Evolutionary conservation across 1,140 invertebrate species (phyloP).

Genomic region (Aphelinus certus): DNA sequence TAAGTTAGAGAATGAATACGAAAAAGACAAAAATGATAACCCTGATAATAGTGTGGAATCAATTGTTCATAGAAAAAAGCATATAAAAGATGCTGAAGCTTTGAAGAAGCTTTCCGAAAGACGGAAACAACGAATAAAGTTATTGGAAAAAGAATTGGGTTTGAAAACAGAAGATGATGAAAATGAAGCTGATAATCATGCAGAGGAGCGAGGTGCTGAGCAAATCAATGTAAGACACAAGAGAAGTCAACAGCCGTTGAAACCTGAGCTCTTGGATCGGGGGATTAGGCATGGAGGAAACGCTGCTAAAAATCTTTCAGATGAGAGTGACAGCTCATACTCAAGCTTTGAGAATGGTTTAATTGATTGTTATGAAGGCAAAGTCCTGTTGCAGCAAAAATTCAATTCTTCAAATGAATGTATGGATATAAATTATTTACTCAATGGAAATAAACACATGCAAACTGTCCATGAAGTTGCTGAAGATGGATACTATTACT

Average conservation of each 20-base stretch:
- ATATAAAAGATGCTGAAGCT: slow-evolving; percentile 15
- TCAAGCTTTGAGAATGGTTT: slow-evolving; percentile 82
- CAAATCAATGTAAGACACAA: slow-evolving; percentile 47
- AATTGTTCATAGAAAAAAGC: slow-evolving; percentile 9
- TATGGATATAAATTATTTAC: slow-evolving; percentile 73
- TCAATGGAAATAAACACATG: slow-evolving; percentile 71
- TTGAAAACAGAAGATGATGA: slow-evolving; percentile 58
- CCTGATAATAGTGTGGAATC: slow-evolving; percentile 43
- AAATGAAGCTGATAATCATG: slow-evolving; percentile 47
- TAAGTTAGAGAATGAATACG: slow-evolving; percentile 32
- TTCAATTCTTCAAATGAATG: slow-evolving; percentile 75
- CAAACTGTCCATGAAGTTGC: slow-evolving; percentile 74
- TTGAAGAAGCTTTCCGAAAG: slow-evolving; percentile 5
- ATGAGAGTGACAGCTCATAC: slow-evolving; percentile 70
- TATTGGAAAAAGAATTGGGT: slow-evolving; percentile 43
- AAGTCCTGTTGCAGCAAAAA: slow-evolving; percentile 74
- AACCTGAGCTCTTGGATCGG: slow-evolving; percentile 72
- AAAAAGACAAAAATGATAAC: slow-evolving; percentile 56
- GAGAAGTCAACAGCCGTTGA: slow-evolving; percentile 65
- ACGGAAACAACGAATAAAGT: slow-evolving; percentile 23
- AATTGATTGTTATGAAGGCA: slow-evolving; percentile 78
- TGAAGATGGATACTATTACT: slow-evolving; percentile 84
- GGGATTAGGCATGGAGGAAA: slow-evolving; percentile 76
- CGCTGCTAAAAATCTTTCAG: slow-evolving; percentile 68
- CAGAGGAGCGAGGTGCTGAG: slow-evolving; percentile 23